Base-by-base conservation (phyloP, 1,140 invertebrate genomes). In the Bacillus rossius region DNA sequence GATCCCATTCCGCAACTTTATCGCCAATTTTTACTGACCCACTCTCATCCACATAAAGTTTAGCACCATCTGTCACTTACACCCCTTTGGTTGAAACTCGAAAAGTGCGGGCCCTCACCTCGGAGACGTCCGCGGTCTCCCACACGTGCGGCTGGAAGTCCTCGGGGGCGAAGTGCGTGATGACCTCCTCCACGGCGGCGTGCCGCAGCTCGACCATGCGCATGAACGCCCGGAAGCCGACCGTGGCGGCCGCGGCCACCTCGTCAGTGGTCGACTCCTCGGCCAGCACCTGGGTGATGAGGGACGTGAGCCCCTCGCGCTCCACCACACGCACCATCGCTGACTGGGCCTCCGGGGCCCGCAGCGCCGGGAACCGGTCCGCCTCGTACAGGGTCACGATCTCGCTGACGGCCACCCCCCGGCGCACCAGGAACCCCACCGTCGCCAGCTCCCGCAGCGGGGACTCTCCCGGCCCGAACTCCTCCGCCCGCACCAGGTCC, bases 211-310 rank as follows among this genome's bases (percentile, higher is more conserved):
- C 86, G 8, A 92, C 82, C 88, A 92, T 91, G 66, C 83, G 84
- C 75, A 92, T 86, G 65, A 92, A 89, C 5, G 90, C 89, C 64
- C 83, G 82, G 69, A 92, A 91, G 8, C 89, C 89, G 53, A 88
- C 85, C 54, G 86, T 89, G 1, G 86, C 81, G 14, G 86, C 87
- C 29, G 89, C 77, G 16, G 84, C 74, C 49, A 83, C 84, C 71
- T 91, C 88, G 63, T 88, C 86, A 26, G 85, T 82, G 3, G 84
- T 83, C 0, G 76, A 73, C 71, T 90, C 88, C 74, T 90, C 87
- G 0, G 86, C 85, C 14, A 92, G 76, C 19, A 91, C 86, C 72
- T 59, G 57, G 0, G 87, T 84, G 50, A 92, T 89, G 5, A 92
- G 71, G 1, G 88, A 79, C 8, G 86, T 86, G 66, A 90, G 83